Evolutionary conservation across 2,888 invertebrate genomes (phyloP), one percentile per base, ranked within the genome.

Genomic region (Ceratothoa steindachneri): DNA sequence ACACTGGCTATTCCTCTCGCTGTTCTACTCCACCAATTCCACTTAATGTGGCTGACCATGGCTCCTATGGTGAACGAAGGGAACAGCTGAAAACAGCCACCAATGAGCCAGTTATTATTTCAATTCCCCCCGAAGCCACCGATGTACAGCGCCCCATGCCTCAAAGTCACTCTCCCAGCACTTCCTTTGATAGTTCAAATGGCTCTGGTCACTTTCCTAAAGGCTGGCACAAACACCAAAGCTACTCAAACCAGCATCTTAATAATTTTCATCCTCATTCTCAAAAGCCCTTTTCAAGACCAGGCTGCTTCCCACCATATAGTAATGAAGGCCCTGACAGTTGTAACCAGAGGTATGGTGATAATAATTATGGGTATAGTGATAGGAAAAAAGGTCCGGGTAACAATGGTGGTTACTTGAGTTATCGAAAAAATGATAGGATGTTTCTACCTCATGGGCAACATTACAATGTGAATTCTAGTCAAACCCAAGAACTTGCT

Each of bases 1-100:
- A 77, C 64, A 77, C 77, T 9, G 77, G 77, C 5, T 77, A 77
- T 51, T 77, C 77, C 2, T 77, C 77, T 22, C 77, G 77, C 29
- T 77, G 77, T 29, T 77, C 77, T 30, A 77, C 77, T 30, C 77
- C 77, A 22, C 77, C 74, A 41, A 65, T 68, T 22, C 69, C 55
- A 29, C 52, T 60, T 60, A 74, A 67, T 22, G 22, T 15, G 12
- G 29, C 60, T 22, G 55, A 19, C 24, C 55, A 5, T 22, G 7
- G 7, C 7, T 12, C 55, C 5, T 5, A 41, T 41, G 41, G 15
- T 9, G 41, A 41, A 41, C 5, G 15, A 41, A 41, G 41, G 15
- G 41, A 41, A 41, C 41, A n/a, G n/a, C n/a, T n/a, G n/a, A n/a
- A n/a, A n/a, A 41, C 7, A 15, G 15, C 7, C 15, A 41, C 7